Evolutionary conservation across 1,140 invertebrate genomes (phyloP).

Genomic region (Drosophila suzukii): DNA sequence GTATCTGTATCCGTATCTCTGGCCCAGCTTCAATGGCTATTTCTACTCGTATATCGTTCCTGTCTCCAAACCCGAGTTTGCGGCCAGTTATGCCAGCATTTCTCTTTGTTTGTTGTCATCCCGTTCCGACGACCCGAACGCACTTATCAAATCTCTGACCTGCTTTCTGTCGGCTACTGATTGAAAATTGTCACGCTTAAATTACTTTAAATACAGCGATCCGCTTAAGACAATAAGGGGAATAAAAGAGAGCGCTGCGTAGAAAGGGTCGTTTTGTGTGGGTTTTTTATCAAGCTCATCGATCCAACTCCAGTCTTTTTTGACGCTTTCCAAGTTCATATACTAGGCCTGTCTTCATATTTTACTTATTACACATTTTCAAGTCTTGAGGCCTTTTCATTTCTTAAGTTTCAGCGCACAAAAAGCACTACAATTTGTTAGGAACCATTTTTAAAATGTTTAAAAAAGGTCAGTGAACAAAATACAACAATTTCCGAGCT

Average conservation of each 20-base stretch:
- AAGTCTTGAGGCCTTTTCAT: too few species aligned
- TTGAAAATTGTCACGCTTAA: slow-evolving; percentile 72
- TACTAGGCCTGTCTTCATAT: not conserved
- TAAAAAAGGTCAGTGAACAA: too few species aligned
- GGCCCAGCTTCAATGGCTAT: slow-evolving; percentile 20
- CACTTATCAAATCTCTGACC: slow-evolving; percentile 46
- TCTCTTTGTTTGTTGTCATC: slow-evolving; percentile 19
- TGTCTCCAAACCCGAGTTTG: slow-evolving; percentile 6
- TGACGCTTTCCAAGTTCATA: not conserved
- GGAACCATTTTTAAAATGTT: too few species aligned
- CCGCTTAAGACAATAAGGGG: slow-evolving; percentile 42
- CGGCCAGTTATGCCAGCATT: not conserved
- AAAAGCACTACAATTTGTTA: too few species aligned
- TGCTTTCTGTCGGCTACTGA: slow-evolving; percentile 43
- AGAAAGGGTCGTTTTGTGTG: not conserved
- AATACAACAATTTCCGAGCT: too few species aligned
- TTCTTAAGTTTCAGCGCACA: too few species aligned
- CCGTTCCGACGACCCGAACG: slow-evolving; percentile 3
- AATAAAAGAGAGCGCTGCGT: not conserved
- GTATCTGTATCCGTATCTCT: slow-evolving; percentile 13
- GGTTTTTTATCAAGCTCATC: slow-evolving; percentile 5
- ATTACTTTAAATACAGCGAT: slow-evolving; percentile 64
- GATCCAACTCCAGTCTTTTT: not conserved
- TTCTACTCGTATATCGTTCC: slow-evolving; percentile 14
- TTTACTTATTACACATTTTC: too few species aligned